A percentile compares a stretch with the other conserved stretches of the same genome.
Conservation (phyloP, 1,140 invertebrate genomes). For the Lutraria rhynchaena region DNA sequence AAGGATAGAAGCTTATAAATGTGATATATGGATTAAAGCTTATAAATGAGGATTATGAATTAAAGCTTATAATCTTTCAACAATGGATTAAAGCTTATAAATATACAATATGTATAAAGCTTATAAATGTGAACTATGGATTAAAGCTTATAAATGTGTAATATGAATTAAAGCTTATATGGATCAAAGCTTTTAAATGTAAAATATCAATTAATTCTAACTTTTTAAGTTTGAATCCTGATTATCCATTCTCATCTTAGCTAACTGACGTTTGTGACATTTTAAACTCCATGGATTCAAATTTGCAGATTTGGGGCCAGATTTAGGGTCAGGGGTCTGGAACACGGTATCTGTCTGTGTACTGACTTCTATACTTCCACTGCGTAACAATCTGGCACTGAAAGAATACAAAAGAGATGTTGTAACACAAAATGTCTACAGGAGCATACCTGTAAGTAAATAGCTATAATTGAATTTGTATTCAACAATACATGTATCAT, state of each 20-base stretch:
- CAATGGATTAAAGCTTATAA: too few species aligned
- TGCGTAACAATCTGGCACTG: slow-evolving; percentile 68
- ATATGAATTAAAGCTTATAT: too few species aligned
- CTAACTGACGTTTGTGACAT: slow-evolving; percentile 83
- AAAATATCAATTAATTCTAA: too few species aligned
- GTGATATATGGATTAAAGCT: too few species aligned
- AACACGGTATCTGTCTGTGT: slow-evolving; percentile 78
- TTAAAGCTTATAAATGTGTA: too few species aligned
- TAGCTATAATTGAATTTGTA: background rate
- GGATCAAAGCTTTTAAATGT: too few species aligned
- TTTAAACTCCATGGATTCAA: slow-evolving; percentile 85
- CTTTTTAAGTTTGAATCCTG: slow-evolving; percentile 76
- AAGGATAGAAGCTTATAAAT: too few species aligned
- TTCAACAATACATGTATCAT: too few species aligned
- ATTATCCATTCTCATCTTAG: slow-evolving; percentile 86
- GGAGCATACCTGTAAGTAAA: background rate
- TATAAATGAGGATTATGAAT: too few species aligned
- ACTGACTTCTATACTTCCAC: slow-evolving; percentile 80
- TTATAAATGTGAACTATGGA: too few species aligned
- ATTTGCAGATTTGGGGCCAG: slow-evolving; percentile 59
- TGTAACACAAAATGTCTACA: background rate
- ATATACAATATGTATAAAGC: too few species aligned
- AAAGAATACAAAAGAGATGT: slow-evolving; percentile 5
- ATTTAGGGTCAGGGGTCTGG: slow-evolving; percentile 72
- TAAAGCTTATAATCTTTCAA: too few species aligned